Percentiles rank a stretch among this genome's conserved stretches.
These are phyloP conservation scores for Trematomus loennbergii DNA, from an alignment of 2,113 vertebrate species.

Conservation along the genomic window DNA sequence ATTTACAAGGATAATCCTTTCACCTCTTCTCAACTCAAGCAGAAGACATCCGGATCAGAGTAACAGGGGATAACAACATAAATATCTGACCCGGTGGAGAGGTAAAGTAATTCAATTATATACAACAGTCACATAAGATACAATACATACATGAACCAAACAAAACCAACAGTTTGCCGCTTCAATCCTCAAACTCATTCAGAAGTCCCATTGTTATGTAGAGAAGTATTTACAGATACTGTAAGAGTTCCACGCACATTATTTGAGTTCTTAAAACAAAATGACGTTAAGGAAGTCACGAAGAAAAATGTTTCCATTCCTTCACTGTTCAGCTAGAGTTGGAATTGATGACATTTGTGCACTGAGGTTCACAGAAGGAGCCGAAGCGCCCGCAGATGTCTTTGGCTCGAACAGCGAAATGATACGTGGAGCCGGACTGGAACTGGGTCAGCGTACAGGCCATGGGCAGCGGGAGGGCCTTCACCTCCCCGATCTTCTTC, in stretches of 20 bases:
- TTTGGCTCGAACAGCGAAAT: conserved; percentile 97
- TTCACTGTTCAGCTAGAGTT: conserved; percentile 72
- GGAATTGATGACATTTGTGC: conserved; percentile 94
- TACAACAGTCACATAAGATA: conserved; percentile 74
- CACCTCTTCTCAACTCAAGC: conserved; percentile 48
- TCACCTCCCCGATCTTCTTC: conserved; percentile 99
- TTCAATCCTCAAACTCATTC: conserved; percentile 45
- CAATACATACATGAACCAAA: conserved; percentile 59
- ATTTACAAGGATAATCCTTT: conserved; percentile 62
- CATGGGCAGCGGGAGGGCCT: conserved; percentile 97
- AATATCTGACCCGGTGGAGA: conserved; percentile 66
- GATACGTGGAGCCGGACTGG: conserved; percentile 96
- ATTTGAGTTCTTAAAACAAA: conserved; percentile 47
- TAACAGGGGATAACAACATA: conserved; percentile 70
- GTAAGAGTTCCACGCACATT: conserved; percentile 49
- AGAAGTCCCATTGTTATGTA: conserved; percentile 59
- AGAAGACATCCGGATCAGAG: conserved; percentile 39
- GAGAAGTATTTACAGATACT: conserved; percentile 71
- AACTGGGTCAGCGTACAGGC: conserved; percentile 99
- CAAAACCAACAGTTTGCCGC: conserved; percentile 39
- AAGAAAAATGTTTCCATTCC: conserved; percentile 39
- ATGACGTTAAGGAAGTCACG: conserved; percentile 33
- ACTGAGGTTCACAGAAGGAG: conserved; percentile 97
- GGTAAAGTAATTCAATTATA: conserved; percentile 54
- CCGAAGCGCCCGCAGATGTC: conserved; percentile 97